Evolutionary conservation across 2,888 invertebrate genomes (phyloP), one percentile per base, ranked within the genome.

Genomic region (Tipula vernalis): DNA sequence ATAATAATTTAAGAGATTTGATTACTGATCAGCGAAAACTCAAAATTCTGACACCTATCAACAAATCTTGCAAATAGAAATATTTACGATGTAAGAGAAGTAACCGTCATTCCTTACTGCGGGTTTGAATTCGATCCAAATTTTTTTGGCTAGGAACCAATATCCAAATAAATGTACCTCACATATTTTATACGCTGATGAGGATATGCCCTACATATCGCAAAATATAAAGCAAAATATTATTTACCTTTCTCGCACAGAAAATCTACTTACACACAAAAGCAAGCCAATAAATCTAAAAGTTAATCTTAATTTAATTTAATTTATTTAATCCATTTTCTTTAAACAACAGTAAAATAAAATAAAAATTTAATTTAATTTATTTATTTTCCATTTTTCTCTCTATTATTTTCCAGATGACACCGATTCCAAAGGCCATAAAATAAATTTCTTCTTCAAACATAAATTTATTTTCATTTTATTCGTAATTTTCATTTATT

Each of bases 391-490:
- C 28, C 28, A 28, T 71, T 28, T 28, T 12, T 71, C 18, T 13
- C 13, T 51, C 51, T 15, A 51, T 51, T 51, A 51, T 51, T 71
- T 71, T 71, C 71, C 71, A 71, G 71, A 71, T 71, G 71, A 71
- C 71, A 71, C 71, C 71, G 71, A 71, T 71, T 71, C 71, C 71
- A 71, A 71, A 71, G 71, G 71, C 71, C 71, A 71, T 71, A 71
- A 71, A 71, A 71, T 71, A 71, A 18, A 71, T 28, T 71, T 71
- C 71, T 71, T 71, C 71, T 71, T 71, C 28, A 71, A 28, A 71
- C 71, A 71, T 71, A 71, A 71, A 71, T 71, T 71, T 71, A 71
- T 71, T 71, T 71, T 71, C 28, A 71, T 71, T 28, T 71, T 71
- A 71, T 71, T 71, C 71, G 71, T 71, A 71, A 71, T 71, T 28